Evolutionary conservation across 2,888 invertebrate genomes (phyloP), one percentile per base, ranked within the genome.

Genomic region (Dione juno): DNA sequence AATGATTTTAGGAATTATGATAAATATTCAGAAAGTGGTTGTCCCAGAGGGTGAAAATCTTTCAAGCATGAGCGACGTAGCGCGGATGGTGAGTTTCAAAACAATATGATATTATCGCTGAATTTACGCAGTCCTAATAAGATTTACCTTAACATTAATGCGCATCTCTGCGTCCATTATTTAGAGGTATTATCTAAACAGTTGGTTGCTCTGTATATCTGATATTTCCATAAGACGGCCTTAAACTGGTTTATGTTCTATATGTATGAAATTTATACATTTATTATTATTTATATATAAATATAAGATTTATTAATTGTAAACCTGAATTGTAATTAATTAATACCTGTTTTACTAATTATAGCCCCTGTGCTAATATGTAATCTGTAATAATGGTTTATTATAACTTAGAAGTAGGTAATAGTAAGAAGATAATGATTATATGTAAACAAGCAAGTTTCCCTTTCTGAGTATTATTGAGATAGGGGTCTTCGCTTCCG

Each of bases 141-240:
- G 92, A 93, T 93, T 92, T 92, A 87, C 90, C 86, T 92, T 88
- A 92, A 90, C 92, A 91, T 92, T 92, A 90, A 92, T 89, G 87
- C 90, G 90, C 92, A 88, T 89, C 90, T 88, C 78, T 82, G 90
- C 87, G 83, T 90, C 92, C 85, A 90, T 92, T 92, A 92, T 92
- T 89, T 84, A 79, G 81, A 83, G 86, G 89, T 86, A 90, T 91
- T 90, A 88, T 89, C 88, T 84, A 87, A 84, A 88, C 83, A 81
- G 81, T 76, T 82, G 78, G 81, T 81, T 80, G 80, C 81, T 82
- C 79, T 79, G 78, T 83, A 82, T 82, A 83, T 82, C 81, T 69
- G 65, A 74, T 67, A 75, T 74, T 71, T 69, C 68, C 72, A 66
- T 73, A 74, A 71, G 72, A 61, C 69, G 67, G 67, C 52, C 21